Evolutionary conservation across 2,888 invertebrate genomes (phyloP).

Genomic region (Macrosoma leucophasiata): DNA sequence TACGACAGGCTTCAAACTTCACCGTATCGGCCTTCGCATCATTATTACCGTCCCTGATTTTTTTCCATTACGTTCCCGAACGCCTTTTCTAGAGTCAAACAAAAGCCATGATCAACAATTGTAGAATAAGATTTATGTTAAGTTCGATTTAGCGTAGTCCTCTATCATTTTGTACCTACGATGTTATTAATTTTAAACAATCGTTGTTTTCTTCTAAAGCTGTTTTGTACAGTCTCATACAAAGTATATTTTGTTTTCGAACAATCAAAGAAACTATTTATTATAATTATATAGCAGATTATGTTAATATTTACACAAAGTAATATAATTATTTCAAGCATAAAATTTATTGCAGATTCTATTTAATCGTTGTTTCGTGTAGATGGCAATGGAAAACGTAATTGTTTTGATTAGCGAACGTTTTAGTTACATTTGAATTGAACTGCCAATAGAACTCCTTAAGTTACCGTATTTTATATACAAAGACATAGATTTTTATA

Average conservation of each 20-base stretch:
- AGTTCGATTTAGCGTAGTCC: conserved; percentile 58
- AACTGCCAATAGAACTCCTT: conserved; percentile 62
- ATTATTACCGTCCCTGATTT: conserved; percentile 66
- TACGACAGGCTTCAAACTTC: conserved; percentile 61
- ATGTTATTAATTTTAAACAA: conserved; percentile 54
- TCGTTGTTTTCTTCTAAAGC: conserved; percentile 43
- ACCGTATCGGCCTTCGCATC: conserved; percentile 63
- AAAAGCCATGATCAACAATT: conserved; percentile 62
- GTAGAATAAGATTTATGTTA: conserved; percentile 63
- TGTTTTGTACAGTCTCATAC: conserved; percentile 64
- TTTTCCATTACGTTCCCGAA: conserved; percentile 29
- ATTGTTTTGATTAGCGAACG: conserved; percentile 45
- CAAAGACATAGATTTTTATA: conserved; percentile 56
- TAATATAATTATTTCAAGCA: conserved; percentile 48
- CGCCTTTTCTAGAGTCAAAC: conserved; percentile 52
- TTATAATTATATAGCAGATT: conserved; percentile 49
- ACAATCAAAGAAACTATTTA: conserved; percentile 52
- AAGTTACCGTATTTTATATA: conserved; percentile 67
- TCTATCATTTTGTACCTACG: conserved; percentile 64
- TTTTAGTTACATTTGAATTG: conserved; percentile 44
- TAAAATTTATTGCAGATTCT: conserved; percentile 57
- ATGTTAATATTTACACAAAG: conserved; percentile 49
- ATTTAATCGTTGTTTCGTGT: conserved; percentile 51
- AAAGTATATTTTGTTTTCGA: conserved; percentile 62
- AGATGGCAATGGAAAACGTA: conserved; percentile 52